Evolutionary conservation across 2,113 vertebrate genomes (phyloP), one percentile per base, ranked within the genome.

Genomic region (Brachyistius frenatus): DNA sequence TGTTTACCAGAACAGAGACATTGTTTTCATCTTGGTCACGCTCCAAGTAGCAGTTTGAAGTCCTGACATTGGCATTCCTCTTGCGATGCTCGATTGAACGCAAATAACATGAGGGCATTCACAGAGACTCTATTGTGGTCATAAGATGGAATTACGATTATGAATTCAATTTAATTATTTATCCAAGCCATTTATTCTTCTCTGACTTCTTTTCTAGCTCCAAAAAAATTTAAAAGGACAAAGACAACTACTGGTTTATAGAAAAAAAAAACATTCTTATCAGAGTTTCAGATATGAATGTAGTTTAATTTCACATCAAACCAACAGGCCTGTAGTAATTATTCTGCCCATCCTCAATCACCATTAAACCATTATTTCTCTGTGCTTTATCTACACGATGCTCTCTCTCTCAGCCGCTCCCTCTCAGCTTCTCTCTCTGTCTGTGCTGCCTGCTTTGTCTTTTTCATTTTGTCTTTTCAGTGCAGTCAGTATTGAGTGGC

Each of bases 311-410:
- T 87, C 57, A 80, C 61, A 80, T 84, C 70, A 79, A 80, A 79
- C 71, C 74, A 78, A 81, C 84, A 78, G 50, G 7, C 70, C 78
- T 53, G 61, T 77, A 57, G 73, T 85, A 82, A 91, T 88, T 89
- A 85, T 90, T 88, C 76, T 78, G 76, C 73, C 30, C 11, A 36
- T 83, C 78, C 72, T 81, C 78, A 85, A 85, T 85, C 81, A 84
- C 80, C 88, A 90, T 90, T 91, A 86, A 89, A 81, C 76, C 58
- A 88, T 89, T 92, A 86, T 91, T 87, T 81, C 64, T 67, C 58
- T 3, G 47, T 58, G 74, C 61, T 80, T 72, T 87, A 89, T 90
- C 90, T 86, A 67, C 84, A 81, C 52, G 69, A 73, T 78, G 77
- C 66, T 16, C 50, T n/a, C 63, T 54, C 73, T 44, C 67, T 37